Evolutionary conservation across 2,888 invertebrate genomes (phyloP), one percentile per base, ranked within the genome.

Genomic region (Linnaemya vulpina): DNA sequence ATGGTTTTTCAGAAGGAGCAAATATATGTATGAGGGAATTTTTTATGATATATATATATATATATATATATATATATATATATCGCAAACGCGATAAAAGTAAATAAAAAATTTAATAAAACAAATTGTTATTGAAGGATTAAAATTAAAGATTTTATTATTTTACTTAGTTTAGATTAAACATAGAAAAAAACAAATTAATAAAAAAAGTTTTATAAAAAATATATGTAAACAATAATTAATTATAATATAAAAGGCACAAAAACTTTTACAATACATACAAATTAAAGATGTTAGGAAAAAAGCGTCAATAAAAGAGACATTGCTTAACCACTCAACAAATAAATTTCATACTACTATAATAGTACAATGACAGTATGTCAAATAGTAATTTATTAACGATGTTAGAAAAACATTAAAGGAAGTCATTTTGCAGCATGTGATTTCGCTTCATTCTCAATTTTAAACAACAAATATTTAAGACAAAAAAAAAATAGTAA

Each of bases 131-230:
- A 65, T 65, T 58, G 10, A 30, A n/a, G 17, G n/a, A 71, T 71
- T 53, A 70, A 71, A 46, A 30, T 17, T 43, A 65, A 75, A 77
- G 17, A 13, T 25, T 71, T 68, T 17, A 46, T 73, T 65, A 71
- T 55, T 71, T 71, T 11, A 60, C 11, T 55, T 25, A 55, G 13
- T 17, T n/a, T 10, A 35, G 46, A 71, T n/a, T 79, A 55, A 30
- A 30, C 30, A 30, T 30, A 55, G 35, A 53, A 79, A 53, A 15
- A 30, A 79, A 63, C 8, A 30, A 10, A 38, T 55, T 20, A 30
- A 5, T 30, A 5, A 20, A 51, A 20, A 20, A 22, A 7, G 17
- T 8, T 51, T 2, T 51, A 20, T 51, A 20, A 25, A 55, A 55
- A 22, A 55, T 3, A 9, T 30, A 30, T 55, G 30, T 51, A 53